phyloP scores from a whole-genome alignment of 1,140 invertebrate species.

The Ditylenchus dipsaci region DNA sequence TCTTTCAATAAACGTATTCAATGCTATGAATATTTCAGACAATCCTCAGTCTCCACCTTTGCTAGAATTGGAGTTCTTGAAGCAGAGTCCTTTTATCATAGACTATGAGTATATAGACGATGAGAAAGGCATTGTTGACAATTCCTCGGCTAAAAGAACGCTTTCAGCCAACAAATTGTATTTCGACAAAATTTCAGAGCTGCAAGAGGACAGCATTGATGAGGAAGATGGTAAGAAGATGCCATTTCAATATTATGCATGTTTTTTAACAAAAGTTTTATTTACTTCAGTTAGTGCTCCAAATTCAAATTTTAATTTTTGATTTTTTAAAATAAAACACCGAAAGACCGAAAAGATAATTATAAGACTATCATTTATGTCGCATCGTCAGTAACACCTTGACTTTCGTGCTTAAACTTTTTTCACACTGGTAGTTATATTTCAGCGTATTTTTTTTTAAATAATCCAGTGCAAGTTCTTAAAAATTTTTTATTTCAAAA shows the following conservation, averaged over 20 bases:
- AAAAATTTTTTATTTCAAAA: too few relatives aligned
- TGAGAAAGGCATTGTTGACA: not conserved
- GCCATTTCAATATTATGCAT: too few relatives aligned
- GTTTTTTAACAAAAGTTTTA: not conserved
- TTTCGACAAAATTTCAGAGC: not conserved
- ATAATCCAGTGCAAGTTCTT: too few relatives aligned
- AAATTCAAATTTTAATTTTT: too few relatives aligned
- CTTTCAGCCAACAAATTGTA: not conserved
- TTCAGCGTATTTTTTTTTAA: too few relatives aligned
- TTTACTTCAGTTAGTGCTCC: too few relatives aligned
- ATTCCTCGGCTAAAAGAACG: not conserved
- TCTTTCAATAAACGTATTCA: not conserved
- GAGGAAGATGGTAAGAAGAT: not conserved
- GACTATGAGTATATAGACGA: constrained; percentile 20
- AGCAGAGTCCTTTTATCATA: constrained; percentile 20
- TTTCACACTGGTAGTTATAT: too few relatives aligned
- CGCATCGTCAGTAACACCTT: too few relatives aligned
- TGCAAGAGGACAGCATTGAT: not conserved
- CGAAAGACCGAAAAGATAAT: too few relatives aligned
- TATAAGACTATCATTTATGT: too few relatives aligned
- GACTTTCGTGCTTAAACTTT: too few relatives aligned
- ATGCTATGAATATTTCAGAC: constrained; percentile 7
- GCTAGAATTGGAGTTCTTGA: constrained; percentile 7
- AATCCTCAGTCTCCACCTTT: not conserved
- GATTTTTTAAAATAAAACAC: too few relatives aligned